Percentiles rank a stretch among this genome's conserved stretches.
These are phyloP conservation scores for Campoplex nolae DNA, from an alignment of 2,888 invertebrate species.

Conservation along the genomic window DNA sequence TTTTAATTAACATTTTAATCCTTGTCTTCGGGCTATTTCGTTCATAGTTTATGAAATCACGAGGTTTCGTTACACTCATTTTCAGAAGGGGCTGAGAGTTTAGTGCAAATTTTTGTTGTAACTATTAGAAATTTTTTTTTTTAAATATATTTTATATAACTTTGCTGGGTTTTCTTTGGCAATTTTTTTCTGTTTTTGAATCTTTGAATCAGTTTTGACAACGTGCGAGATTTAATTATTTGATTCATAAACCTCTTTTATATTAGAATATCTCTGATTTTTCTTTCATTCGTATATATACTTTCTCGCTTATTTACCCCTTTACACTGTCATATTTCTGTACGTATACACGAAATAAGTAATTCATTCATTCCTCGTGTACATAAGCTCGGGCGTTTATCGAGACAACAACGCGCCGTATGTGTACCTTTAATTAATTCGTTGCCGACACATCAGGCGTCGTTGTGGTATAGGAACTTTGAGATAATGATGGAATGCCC, in stretches of 20 bases:
- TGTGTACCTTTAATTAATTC: constrained; percentile 45
- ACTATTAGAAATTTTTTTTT: too few species aligned
- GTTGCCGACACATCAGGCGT: constrained; percentile 27
- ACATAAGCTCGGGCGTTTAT: constrained; percentile 33
- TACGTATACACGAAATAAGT: constrained; percentile 39
- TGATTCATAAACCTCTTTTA: neutral
- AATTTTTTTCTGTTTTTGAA: too few species aligned
- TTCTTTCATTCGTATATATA: neutral
- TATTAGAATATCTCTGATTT: neutral
- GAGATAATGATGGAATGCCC: constrained; percentile 49
- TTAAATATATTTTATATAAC: too few species aligned
- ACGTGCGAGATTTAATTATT: neutral
- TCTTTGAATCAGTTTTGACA: neutral
- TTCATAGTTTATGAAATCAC: neutral
- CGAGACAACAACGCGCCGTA: constrained; percentile 42
- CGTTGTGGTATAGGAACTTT: constrained; percentile 11
- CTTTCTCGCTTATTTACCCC: neutral
- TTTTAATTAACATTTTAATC: neutral
- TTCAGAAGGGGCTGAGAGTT: neutral
- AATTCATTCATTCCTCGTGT: constrained; percentile 45
- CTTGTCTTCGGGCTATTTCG: neutral
- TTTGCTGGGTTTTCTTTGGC: too few species aligned
- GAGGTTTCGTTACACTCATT: neutral
- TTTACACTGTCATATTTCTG: neutral
- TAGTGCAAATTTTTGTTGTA: too few species aligned